Percentiles rank a stretch among this genome's conserved stretches.
Evolutionary conservation across 1,140 invertebrate species (phyloP).

Genomic region (Ceratosolen solmsi): DNA sequence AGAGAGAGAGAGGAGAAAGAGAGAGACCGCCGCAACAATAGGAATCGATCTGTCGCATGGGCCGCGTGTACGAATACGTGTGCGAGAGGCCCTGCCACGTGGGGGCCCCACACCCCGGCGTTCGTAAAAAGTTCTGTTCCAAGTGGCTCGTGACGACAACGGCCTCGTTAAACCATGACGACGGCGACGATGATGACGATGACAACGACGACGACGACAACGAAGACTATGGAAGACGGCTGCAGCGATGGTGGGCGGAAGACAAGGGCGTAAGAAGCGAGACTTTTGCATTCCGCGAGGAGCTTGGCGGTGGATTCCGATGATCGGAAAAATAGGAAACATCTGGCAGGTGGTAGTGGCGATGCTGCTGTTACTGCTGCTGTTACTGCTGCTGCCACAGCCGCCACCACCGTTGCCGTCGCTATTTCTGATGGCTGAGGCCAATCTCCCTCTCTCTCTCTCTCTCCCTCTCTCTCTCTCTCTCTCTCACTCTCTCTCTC

Average conservation of each 20-base stretch:
- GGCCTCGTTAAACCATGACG: conserved; percentile 26
- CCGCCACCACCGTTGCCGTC: not conserved
- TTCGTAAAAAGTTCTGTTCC: not conserved
- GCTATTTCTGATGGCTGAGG: not conserved
- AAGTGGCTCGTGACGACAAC: not conserved
- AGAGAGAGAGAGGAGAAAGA: no score
- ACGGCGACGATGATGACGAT: not conserved
- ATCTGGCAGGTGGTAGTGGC: conserved; percentile 42
- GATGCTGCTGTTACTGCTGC: not conserved
- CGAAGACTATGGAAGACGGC: not conserved
- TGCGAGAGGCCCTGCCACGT: not conserved
- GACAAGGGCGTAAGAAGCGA: not conserved
- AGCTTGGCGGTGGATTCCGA: conserved; percentile 22
- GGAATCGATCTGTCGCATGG: conserved; percentile 31
- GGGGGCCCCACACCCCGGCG: not conserved
- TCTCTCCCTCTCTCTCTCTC: no score
- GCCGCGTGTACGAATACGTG: not conserved
- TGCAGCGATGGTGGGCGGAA: not conserved
- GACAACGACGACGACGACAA: no score
- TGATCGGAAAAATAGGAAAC: conserved; percentile 45
- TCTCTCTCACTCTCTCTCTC: no score
- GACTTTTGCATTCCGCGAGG: conserved; percentile 22
- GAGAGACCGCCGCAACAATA: not conserved
- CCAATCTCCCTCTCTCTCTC: not conserved
- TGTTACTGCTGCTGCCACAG: no score